A percentile compares a stretch with the other conserved stretches of the same genome.
Evolutionary conservation across 2,888 invertebrate species (phyloP).

Genomic region (Mechanitis messenoides): DNA sequence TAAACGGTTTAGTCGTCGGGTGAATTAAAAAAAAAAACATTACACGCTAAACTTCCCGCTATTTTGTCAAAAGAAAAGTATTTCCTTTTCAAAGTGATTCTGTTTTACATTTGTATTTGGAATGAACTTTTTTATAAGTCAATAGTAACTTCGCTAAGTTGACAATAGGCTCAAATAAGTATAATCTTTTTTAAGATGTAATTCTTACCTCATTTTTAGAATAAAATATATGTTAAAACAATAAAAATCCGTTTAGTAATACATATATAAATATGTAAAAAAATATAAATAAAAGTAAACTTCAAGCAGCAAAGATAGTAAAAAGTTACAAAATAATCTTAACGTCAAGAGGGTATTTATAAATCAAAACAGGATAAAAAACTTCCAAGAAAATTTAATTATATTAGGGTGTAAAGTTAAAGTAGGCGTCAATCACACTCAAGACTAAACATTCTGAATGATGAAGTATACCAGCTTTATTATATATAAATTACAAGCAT

Average conservation of each 20-base stretch:
- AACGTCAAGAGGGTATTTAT: not conserved
- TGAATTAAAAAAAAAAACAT: too few relatives aligned
- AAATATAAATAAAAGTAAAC: too few relatives aligned
- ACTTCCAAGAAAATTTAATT: not conserved
- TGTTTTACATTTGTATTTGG: not conserved
- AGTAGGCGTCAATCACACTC: conserved; percentile 2
- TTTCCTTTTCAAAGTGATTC: not conserved
- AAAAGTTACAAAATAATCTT: too few relatives aligned
- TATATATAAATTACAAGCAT: too few relatives aligned
- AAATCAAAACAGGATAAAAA: not conserved
- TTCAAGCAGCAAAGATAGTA: too few relatives aligned
- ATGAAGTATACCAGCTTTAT: too few relatives aligned
- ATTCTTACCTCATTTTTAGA: not conserved
- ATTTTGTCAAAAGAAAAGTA: not conserved
- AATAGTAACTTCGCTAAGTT: not conserved
- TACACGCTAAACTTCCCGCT: too few relatives aligned
- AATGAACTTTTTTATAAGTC: conserved; percentile 1
- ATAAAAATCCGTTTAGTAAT: too few relatives aligned
- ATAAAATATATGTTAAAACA: too few relatives aligned
- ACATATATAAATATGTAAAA: too few relatives aligned
- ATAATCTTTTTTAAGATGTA: not conserved
- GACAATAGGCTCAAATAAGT: not conserved
- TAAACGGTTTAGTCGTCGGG: too few relatives aligned
- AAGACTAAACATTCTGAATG: not conserved
- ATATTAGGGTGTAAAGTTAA: conserved; percentile 1